These are phyloP conservation scores for Smutsia gigantea DNA, from an alignment of 2,797 vertebrate species.

Conservation along the genomic window DNA sequence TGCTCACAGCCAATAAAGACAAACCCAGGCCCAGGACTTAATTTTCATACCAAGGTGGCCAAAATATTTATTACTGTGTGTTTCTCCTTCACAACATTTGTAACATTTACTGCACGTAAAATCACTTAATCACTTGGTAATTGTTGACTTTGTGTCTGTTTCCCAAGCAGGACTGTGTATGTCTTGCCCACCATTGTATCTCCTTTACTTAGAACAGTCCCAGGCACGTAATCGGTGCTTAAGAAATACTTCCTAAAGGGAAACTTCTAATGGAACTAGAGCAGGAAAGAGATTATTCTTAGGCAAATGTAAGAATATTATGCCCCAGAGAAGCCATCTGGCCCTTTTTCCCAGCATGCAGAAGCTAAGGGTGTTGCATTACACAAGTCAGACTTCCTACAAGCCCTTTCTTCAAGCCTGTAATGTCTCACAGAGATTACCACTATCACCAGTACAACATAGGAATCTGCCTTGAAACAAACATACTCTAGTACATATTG, in stretches of 20 bases:
- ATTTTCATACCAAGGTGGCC: not conserved
- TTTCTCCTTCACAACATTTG: not conserved
- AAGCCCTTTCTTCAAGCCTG: not conserved
- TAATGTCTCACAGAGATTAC: not conserved
- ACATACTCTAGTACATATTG: not conserved
- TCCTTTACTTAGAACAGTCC: not conserved
- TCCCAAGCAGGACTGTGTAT: not conserved
- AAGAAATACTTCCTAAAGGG: not conserved
- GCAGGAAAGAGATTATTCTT: not conserved
- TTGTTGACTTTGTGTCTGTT: not conserved
- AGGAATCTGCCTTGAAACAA: slow-evolving; percentile 4
- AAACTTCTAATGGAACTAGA: not conserved
- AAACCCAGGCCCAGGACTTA: not conserved
- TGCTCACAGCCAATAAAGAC: not conserved
- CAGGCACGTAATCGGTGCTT: not conserved
- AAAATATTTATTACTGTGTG: not conserved
- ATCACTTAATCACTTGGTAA: not conserved
- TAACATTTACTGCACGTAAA: not conserved
- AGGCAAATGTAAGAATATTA: not conserved
- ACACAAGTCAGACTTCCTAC: not conserved
- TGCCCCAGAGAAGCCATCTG: not conserved
- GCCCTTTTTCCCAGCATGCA: not conserved
- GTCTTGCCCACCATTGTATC: not conserved
- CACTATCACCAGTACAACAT: not conserved
- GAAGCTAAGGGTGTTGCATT: not conserved